These are phyloP conservation scores for Proisotoma minuta DNA, from an alignment of 2,888 invertebrate species.

Conservation along the genomic window DNA sequence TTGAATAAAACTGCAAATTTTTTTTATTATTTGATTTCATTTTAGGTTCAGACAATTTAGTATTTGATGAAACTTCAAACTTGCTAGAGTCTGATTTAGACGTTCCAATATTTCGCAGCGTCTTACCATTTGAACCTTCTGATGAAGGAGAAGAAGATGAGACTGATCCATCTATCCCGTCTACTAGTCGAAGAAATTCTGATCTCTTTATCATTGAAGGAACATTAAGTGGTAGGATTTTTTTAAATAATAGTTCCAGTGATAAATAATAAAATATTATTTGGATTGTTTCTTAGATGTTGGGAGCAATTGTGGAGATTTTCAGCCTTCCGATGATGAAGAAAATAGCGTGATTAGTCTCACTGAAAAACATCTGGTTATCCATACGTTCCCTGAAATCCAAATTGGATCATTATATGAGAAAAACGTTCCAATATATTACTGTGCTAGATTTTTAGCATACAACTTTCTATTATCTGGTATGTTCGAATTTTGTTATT, in stretches of 20 bases:
- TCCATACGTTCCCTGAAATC: slow-evolving; percentile 54
- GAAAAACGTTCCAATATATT: slow-evolving; percentile 62
- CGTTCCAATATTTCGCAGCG: slow-evolving; percentile 35
- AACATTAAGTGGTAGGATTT: slow-evolving; percentile 19
- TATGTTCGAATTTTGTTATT: slow-evolving; percentile 21
- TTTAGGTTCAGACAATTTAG: background rate
- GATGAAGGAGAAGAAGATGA: slow-evolving; percentile 32
- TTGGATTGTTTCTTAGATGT: slow-evolving; percentile 15
- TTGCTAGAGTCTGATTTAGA: slow-evolving; percentile 37
- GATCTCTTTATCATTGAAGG: slow-evolving; percentile 34
- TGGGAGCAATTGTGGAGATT: slow-evolving; percentile 48
- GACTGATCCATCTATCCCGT: background rate
- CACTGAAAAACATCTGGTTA: slow-evolving; percentile 32
- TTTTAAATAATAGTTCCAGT: background rate
- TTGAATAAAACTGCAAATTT: background rate
- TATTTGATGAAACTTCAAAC: slow-evolving; percentile 34
- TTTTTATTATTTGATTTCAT: background rate
- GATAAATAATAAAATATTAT: background rate
- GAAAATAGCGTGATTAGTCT: slow-evolving; percentile 30
- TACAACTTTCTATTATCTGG: slow-evolving; percentile 68
- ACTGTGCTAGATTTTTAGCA: slow-evolving; percentile 66
- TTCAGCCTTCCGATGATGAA: slow-evolving; percentile 50
- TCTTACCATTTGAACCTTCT: slow-evolving; percentile 34
- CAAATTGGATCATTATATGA: slow-evolving; percentile 66
- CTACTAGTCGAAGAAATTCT: slow-evolving; percentile 35